Evolutionary conservation across 2,797 vertebrate genomes (phyloP), one percentile per base, ranked within the genome.

Genomic region (Channa striata): DNA sequence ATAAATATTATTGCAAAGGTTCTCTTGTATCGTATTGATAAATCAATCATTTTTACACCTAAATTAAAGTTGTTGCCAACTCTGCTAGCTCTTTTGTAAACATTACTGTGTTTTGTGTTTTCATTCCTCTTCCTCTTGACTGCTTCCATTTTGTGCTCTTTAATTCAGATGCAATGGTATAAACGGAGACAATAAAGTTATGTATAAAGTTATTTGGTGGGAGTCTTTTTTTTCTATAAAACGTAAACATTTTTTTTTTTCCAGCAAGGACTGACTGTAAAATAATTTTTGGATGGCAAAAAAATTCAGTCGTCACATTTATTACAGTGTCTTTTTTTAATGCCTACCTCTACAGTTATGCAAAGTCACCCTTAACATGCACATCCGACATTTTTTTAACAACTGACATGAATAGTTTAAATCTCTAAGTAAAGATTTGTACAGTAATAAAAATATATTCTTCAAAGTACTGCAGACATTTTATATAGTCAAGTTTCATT

Each of bases 161-260:
- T 84, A 77, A 80, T 89, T 87, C 80, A 81, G 74, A 85, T 88
- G 72, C 43, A 86, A 80, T 75, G 72, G 37, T 85, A 77, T 84
- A 74, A 75, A 78, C 83, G 83, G 69, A 47, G 81, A 63, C 51
- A 94, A 92, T 93, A 93, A 92, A 93, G 70, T 74, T 72, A 52
- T 69, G 60, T 85, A 72, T 71, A 68, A 81, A 73, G 44, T 76
- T 81, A 11, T 43, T 17, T 53, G 11, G 16, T 66, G 43, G 12
- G 12, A n/a, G 30, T 17, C 30, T 17, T 51, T 48, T 19, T 25
- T 9, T 30, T 62, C 11, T 19, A 0, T n/a, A 52, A 47, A 1
- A 53, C 8, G 39, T 19, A 4, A 12, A 40, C 12, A n/a, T n/a
- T n/a, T n/a, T n/a, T n/a, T n/a, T 37, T 2, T 21, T 47, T 17